Evolutionary conservation across 2,888 invertebrate species (phyloP).

Genomic region (Deilephila elpenor): DNA sequence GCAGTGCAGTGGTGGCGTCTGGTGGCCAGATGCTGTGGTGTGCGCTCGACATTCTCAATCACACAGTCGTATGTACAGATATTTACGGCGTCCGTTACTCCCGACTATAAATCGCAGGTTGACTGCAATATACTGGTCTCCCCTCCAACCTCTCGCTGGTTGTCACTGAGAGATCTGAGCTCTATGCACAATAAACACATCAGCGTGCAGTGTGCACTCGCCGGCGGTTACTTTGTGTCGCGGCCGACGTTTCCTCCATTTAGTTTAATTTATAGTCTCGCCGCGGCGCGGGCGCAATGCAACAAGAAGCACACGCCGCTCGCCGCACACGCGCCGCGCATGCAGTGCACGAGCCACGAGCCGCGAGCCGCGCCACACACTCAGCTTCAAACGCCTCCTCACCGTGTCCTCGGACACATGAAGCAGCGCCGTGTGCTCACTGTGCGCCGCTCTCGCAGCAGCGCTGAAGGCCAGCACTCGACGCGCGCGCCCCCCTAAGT

Average conservation of each 20-base stretch:
- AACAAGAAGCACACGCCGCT: slow-evolving; percentile 48
- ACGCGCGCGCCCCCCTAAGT: too few relatives aligned
- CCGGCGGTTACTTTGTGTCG: slow-evolving; percentile 46
- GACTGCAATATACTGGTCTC: neutral
- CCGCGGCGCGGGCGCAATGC: slow-evolving; percentile 55
- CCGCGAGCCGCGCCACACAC: too few relatives aligned
- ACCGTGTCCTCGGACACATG: slow-evolving; percentile 70
- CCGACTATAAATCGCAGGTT: slow-evolving; percentile 1
- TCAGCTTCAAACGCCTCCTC: slow-evolving; percentile 47
- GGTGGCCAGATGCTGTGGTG: too few relatives aligned
- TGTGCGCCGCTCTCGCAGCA: too few relatives aligned
- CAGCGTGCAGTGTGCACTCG: slow-evolving; percentile 27
- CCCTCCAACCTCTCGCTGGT: neutral
- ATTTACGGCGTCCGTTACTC: neutral
- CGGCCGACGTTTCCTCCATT: slow-evolving; percentile 53
- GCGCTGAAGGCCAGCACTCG: too few relatives aligned
- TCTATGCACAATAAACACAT: slow-evolving; percentile 26
- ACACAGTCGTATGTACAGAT: neutral
- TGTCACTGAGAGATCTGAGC: slow-evolving; percentile 29
- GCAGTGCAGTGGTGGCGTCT: too few relatives aligned
- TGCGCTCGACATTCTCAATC: neutral
- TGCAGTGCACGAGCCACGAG: too few relatives aligned
- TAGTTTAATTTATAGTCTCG: slow-evolving; percentile 68
- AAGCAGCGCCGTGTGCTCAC: slow-evolving; percentile 36
- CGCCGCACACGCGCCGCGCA: slow-evolving; percentile 27